Evolutionary conservation across 2,797 vertebrate species (phyloP), one percentile per base, ranked within the genome.

Genomic region (Thripadectes ignobilis): DNA sequence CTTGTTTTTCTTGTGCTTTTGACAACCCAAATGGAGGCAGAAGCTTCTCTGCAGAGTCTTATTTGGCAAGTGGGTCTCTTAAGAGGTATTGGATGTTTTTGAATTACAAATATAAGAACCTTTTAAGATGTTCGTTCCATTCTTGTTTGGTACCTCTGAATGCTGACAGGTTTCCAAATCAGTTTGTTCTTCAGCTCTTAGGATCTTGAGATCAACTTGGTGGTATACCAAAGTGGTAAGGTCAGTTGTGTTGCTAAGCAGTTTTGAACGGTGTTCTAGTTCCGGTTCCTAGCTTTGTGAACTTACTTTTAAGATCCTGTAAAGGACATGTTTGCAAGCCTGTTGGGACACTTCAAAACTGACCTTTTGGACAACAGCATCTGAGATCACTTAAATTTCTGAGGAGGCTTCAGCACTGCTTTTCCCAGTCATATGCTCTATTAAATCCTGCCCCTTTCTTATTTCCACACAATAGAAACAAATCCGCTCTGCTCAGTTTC

Each of bases 1-100:
- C 98, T 21, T 98, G 97, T 93, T 99, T 99, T 96, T 98, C 98
- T 59, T 99, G 99, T 95, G 97, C 96, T 67, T 98, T 98, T 75
- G 97, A 97, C 48, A 90, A 79, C 58, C 98, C 96, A 90, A 98
- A 97, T 32, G 98, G 98, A 79, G 95, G 97, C 26, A 97, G 95
- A 81, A 68, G 66, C 5, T 98, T 99, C 61, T 98, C 98, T 66
- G 32, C 97, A 19, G 98, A 99, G 7, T 99, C 99, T 61, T 99
- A 99, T 62, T 91, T 98, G 74, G 96, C 97, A 74, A 98, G 98
- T 88, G 99, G 99, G 12, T 98, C 98, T 66, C 96, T 99, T 38
- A 99, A 99, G 97, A 98, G 99, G 99, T 99, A 97, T 57, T 85
- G 10, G 14, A 27, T 26, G 67, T 72, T 79, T 83, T 67, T 78